Percentiles rank a stretch among this genome's conserved stretches.
Evolutionary conservation across 1,140 invertebrate genomes (phyloP).

Genomic region (Cotesia chilonis): DNA sequence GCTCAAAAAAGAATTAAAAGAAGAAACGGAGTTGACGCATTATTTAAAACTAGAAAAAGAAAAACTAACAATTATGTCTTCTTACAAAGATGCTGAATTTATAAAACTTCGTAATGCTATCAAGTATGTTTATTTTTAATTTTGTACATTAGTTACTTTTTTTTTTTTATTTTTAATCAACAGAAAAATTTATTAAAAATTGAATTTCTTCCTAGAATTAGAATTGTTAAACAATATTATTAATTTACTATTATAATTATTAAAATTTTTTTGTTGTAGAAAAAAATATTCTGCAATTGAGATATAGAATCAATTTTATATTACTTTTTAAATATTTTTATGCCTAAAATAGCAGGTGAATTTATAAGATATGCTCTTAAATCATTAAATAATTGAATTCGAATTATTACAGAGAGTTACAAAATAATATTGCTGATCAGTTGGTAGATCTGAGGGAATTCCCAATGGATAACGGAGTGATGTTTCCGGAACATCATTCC

Average conservation of each 20-base stretch:
- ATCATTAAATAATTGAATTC: neutral
- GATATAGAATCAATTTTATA: neutral
- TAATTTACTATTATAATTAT: conserved; percentile 9
- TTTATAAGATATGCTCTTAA: neutral
- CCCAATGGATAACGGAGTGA: conserved; percentile 22
- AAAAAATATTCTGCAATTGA: neutral
- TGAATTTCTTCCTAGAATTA: no score
- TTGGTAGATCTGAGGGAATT: conserved; percentile 38
- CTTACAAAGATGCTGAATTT: conserved; percentile 43
- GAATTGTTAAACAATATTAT: neutral
- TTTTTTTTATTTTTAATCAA: no score
- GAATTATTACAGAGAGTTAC: conserved; percentile 43
- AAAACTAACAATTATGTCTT: conserved; percentile 42
- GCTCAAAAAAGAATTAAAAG: conserved; percentile 38
- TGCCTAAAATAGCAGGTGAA: neutral
- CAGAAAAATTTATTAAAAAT: neutral
- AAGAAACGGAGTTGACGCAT: conserved; percentile 43
- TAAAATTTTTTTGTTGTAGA: neutral
- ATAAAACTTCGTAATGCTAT: conserved; percentile 40
- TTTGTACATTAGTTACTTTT: neutral
- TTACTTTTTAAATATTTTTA: neutral
- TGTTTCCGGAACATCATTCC: conserved; percentile 29
- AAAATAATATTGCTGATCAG: conserved; percentile 43
- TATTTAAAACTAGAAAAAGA: conserved; percentile 46
- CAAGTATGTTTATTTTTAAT: conserved; percentile 41